phyloP scores from a whole-genome alignment of 1,140 invertebrate species.

The Atta colombica region DNA sequence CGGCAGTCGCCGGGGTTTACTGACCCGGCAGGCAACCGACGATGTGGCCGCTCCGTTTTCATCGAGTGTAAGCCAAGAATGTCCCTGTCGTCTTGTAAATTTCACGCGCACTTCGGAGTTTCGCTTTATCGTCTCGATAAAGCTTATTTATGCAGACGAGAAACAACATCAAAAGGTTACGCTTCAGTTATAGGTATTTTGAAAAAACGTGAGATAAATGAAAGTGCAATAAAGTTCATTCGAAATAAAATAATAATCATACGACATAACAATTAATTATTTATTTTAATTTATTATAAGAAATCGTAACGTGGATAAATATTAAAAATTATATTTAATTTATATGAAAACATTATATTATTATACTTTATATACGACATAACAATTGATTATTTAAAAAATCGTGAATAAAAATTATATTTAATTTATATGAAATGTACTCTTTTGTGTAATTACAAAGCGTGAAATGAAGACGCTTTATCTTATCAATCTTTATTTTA shows the following conservation, averaged over 20 bases:
- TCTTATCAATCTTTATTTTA: no score
- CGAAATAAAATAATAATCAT: not conserved
- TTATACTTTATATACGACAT: not conserved
- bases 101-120: constrained; percentile 21
- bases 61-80: constrained; percentile 19
- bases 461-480: not conserved
- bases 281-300: not conserved
- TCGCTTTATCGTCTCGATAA: constrained; percentile 36
- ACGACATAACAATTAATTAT: not conserved
- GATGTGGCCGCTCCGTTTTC: constrained; percentile 57
- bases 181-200: not conserved
- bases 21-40: constrained; percentile 43
- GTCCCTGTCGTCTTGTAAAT: constrained; percentile 32
- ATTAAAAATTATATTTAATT: not conserved
- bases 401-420: not conserved
- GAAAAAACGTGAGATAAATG: not conserved
- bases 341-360: not conserved
- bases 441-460: not conserved
- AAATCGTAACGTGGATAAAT: not conserved
- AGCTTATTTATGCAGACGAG: constrained; percentile 10
- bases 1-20: constrained; percentile 57
- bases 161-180: constrained; percentile 9
- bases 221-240: not conserved
- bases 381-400: not conserved
- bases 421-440: not conserved